Conservation (phyloP, 2,888 invertebrate species). For the Chaetogeoica ovagalla region DNA sequence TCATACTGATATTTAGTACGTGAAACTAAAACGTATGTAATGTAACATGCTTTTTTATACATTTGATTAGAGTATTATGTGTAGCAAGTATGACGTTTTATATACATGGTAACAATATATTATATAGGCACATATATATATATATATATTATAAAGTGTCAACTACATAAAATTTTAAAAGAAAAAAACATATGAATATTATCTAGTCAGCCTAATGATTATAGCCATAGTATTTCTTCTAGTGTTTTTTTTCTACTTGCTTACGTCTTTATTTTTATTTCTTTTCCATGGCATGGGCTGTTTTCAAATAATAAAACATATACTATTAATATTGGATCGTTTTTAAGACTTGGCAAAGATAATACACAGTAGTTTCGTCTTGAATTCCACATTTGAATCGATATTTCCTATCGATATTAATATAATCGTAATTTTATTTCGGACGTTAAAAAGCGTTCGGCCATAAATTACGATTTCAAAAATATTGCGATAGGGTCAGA, state of each 20-base stretch:
- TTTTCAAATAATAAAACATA: slow-evolving; percentile 48
- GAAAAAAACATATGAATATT: slow-evolving; percentile 18
- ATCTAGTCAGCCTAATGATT: slow-evolving; percentile 27
- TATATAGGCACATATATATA: neutral
- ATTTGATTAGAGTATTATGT: slow-evolving; percentile 16
- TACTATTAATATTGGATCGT: slow-evolving; percentile 43
- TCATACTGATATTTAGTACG: slow-evolving; percentile 14
- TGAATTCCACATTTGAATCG: slow-evolving; percentile 41
- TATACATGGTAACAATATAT: slow-evolving; percentile 16
- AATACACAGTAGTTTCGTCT: slow-evolving; percentile 23
- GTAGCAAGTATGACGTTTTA: slow-evolving; percentile 26
- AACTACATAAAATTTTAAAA: neutral
- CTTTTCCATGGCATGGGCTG: slow-evolving; percentile 51
- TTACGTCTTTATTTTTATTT: slow-evolving; percentile 53
- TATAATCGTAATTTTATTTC: slow-evolving; percentile 36
- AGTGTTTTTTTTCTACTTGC: slow-evolving; percentile 42
- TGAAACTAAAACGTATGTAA: slow-evolving; percentile 4
- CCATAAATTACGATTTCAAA: slow-evolving; percentile 22
- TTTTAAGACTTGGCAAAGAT: slow-evolving; percentile 25
- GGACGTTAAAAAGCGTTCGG: slow-evolving; percentile 29
- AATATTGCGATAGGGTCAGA: slow-evolving; percentile 39
- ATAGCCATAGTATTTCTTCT: slow-evolving; percentile 33
- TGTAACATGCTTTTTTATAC: slow-evolving; percentile 43
- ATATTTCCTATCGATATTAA: no score
- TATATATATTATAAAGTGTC: neutral